Base-by-base conservation (phyloP, 2,888 invertebrate species). In the Andrena bicolor region DNA sequence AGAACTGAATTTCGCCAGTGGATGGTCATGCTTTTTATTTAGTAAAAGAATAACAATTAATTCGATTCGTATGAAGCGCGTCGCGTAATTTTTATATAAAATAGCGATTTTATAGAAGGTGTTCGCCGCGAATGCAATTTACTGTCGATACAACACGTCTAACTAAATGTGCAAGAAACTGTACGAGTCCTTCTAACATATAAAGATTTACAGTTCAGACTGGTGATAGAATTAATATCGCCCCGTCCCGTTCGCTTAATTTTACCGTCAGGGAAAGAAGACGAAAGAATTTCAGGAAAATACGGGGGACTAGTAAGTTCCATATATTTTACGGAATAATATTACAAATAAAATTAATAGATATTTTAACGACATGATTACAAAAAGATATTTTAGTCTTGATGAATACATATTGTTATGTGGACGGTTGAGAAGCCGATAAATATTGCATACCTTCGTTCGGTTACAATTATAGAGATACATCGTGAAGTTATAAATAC, bases 11-110 rank as follows among this genome's bases (percentile, higher is more conserved):
- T 32, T 20, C 8, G 23, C 49, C 8, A 28, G 23, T n/a, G 3
- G 23, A 48, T 16, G 41, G 13, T 16, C 13, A 26, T 8, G 60
- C 3, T 6, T 32, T 68, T 68, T n/a, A 2, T 75, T 35, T 23
- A 4, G 13, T 26, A 7, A 35, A 56, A 32, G 10, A 53, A 28
- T 6, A 63, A 28, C 35, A 58, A 51, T 58, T 63, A 73, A 60
- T 41, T 7, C 30, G 51, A 60, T 58, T 70, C 77, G 88, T 89
- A 90, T 89, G 87, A 88, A 72, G 76, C 71, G 68, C 71, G 58
- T 82, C 83, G 56, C 65, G 65, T 83, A 84, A 72, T 88, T 86
- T 89, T 88, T 85, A 76, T 88, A 87, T 85, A 80, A 68, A 69
- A 68, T 41, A 61, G 69, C 16, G 28, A 32, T 69, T 85, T 81